Evolutionary conservation across 2,888 invertebrate genomes (phyloP), one percentile per base, ranked within the genome.

Genomic region (Drosophila parthenogenetica): DNA sequence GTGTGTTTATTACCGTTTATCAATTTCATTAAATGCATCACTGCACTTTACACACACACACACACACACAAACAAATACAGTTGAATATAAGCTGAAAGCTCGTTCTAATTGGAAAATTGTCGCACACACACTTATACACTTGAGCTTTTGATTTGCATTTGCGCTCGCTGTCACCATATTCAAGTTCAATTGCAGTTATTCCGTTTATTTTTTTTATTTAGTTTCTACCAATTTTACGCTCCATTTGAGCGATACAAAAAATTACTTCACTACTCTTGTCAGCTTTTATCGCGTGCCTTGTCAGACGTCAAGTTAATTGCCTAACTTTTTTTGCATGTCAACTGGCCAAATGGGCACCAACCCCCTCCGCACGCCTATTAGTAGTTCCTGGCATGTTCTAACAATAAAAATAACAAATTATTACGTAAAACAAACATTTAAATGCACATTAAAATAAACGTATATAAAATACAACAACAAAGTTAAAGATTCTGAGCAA

Each of bases 371-470:
- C 19, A 39, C 46, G 35, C 49, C 61, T 35, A 78, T 80, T 83
- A 62, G 65, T 49, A 40, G 78, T 82, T 85, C 82, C 60, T 65
- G 57, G 58, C 85, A 75, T 77, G 71, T 66, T 72, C 69, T 55
- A 64, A 59, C 81, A 77, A 79, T 84, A 77, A 84, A 84, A 71
- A 62, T 58, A 77, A 67, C 67, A 75, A 79, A 82, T 69, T 69
- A 83, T 81, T 83, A 83, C 78, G 63, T 70, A 77, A 82, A 75
- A 42, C 57, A 75, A 80, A 67, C 78, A 72, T 73, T 80, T 78
- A 73, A 70, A 81, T 69, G 54, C 67, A 72, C 73, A 77, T 79
- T 74, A 67, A 65, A 72, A 64, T 60, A 66, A 64, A 53, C 53
- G 43, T 69, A 45, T 43, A 69, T 48, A 62, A 65, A 16, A 57